Base-by-base conservation (phyloP, 2,888 invertebrate species). In the Drosophila robusta region DNA sequence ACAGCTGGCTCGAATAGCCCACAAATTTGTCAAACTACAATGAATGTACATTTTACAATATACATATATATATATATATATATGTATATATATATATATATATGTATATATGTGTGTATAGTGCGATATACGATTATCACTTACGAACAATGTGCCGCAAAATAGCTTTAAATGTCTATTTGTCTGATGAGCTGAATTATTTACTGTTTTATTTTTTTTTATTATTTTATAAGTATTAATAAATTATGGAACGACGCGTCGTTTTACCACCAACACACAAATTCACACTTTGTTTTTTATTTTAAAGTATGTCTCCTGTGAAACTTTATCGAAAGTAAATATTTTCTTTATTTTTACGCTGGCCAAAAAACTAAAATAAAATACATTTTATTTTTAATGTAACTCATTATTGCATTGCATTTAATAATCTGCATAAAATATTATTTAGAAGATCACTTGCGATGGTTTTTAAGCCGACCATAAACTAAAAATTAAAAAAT, bases 221-320 rank as follows among this genome's bases (percentile, higher is more conserved):
- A 49, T 39, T 49, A 34, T 22, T 58, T 56, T 32, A 5, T 62
- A 81, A 70, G 67, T 63, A 64, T 67, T 61, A 78, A 78, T 78
- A 78, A 79, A 82, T 67, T 26, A 29, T 45, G 42, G 22, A 4
- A 22, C 22, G 22, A 22, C 22, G 22, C 52, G 51, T 52, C 14
- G 24, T 64, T 64, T 63, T 52, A 51, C 24, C 45, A 60, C 55
- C 75, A 50, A 38, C 7, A 7, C 8, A 8, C 14, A 38, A 3
- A 14, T 3, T 2, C 9, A 29, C 9, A 29, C 29, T 3, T 8
- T 29, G 8, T 29, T 5, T 29, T 29, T 29, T n/a, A 7, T 29
- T 8, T 29, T 8, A 29, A 29, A 22, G 22, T 29, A 8, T 29
- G 8, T 29, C 29, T 1, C 8, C 1, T 2, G 7, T 8, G 8